Percentiles rank a stretch among this genome's conserved stretches.
Conservation (phyloP, 2,888 invertebrate species). For the Catotricha subobsoleta region DNA sequence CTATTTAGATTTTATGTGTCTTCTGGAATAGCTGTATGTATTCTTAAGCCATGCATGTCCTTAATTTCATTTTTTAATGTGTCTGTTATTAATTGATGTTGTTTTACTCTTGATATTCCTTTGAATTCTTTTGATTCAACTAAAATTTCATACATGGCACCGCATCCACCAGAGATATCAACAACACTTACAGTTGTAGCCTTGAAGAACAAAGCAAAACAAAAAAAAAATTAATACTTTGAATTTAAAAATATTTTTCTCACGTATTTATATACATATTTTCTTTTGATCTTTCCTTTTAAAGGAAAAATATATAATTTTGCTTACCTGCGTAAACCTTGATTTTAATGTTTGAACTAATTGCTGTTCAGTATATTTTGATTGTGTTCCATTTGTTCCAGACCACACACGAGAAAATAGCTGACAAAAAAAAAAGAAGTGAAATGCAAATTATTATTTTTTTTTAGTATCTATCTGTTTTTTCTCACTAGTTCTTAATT, state of each 20-base stretch:
- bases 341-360: conserved; percentile 9
- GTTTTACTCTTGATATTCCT: conserved; percentile 51
- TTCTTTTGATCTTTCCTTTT: background rate
- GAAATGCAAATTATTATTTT: too few relatives aligned
- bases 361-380: conserved; percentile 11
- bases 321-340: conserved; percentile 11
- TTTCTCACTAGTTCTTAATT: too few relatives aligned
- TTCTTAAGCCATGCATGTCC: conserved; percentile 66
- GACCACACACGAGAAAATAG: conserved; percentile 12
- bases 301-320: background rate
- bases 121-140: conserved; percentile 51
- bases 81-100: conserved; percentile 54
- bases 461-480: too few relatives aligned
- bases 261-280: background rate
- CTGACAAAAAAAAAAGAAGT: too few relatives aligned
- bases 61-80: conserved; percentile 58
- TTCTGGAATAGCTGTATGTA: conserved; percentile 43
- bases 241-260: background rate
- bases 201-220: conserved; percentile 7
- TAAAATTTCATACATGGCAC: conserved; percentile 60
- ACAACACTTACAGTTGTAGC: conserved; percentile 35
- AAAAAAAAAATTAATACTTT: background rate
- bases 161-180: conserved; percentile 65
- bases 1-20: too few relatives aligned
- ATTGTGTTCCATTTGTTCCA: conserved; percentile 7